phyloP scores from a whole-genome alignment of 1,140 invertebrate species.

The Sipha flava region DNA sequence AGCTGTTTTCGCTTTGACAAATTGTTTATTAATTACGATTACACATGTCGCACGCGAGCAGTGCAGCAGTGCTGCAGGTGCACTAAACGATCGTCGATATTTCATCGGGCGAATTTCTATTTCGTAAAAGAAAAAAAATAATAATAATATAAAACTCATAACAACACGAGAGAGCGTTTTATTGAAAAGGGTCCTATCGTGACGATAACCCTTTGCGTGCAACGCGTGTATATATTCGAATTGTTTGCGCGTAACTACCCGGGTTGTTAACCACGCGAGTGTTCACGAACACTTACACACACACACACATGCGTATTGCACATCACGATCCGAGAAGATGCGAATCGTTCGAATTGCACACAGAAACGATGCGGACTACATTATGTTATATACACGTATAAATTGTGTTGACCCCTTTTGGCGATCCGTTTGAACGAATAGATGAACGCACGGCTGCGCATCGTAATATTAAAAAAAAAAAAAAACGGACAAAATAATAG shows the following conservation, averaged over 20 bases:
- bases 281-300: background rate
- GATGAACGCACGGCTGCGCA: too few relatives aligned
- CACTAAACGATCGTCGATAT: constrained; percentile 30
- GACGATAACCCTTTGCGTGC: background rate
- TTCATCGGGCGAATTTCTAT: background rate
- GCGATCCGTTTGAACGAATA: too few relatives aligned
- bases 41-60: constrained; percentile 18
- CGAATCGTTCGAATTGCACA: too few relatives aligned
- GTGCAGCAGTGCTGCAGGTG: constrained; percentile 8
- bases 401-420: too few relatives aligned
- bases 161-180: background rate
- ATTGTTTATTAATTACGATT: constrained; percentile 30
- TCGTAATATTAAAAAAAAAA: too few relatives aligned
- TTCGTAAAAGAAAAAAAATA: background rate
- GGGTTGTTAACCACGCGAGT: too few relatives aligned
- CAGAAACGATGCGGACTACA: too few relatives aligned
- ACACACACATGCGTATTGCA: background rate
- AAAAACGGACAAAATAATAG: too few relatives aligned
- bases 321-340: too few relatives aligned
- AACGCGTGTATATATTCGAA: background rate
- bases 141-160: background rate
- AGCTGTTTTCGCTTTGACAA: constrained; percentile 11
- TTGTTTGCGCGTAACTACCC: too few relatives aligned
- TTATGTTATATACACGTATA: too few relatives aligned
- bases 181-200: background rate